Evolutionary conservation across 2,888 invertebrate genomes (phyloP).

Genomic region (Parnassius apollo): DNA sequence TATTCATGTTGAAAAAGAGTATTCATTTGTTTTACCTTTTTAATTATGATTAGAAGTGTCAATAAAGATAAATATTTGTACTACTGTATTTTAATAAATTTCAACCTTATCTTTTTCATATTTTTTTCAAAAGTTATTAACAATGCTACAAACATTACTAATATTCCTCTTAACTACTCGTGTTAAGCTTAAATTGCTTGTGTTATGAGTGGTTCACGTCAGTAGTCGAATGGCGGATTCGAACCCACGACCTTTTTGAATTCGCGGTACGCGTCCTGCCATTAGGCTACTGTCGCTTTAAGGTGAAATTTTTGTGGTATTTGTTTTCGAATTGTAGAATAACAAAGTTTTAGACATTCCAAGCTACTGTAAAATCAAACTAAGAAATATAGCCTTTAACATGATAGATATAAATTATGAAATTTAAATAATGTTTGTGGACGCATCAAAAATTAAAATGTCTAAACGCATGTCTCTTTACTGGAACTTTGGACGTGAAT

Average conservation of each 20-base stretch:
- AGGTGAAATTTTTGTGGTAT: constrained; percentile 1
- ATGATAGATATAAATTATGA: neutral
- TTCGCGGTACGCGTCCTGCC: too few relatives aligned
- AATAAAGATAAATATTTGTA: constrained; percentile 14
- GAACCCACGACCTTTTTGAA: too few relatives aligned
- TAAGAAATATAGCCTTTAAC: constrained; percentile 10
- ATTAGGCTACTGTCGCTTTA: too few relatives aligned
- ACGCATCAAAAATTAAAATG: constrained; percentile 16
- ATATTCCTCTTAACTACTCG: too few relatives aligned
- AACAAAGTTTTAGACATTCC: constrained; percentile 3
- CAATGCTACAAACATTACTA: too few relatives aligned
- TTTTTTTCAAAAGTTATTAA: too few relatives aligned
- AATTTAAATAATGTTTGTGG: neutral
- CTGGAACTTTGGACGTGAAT: constrained; percentile 6
- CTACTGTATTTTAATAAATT: neutral
- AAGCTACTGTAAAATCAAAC: neutral
- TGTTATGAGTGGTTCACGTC: too few relatives aligned
- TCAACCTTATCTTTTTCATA: neutral
- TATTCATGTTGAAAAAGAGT: neutral
- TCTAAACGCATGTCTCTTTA: constrained; percentile 22
- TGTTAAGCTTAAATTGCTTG: too few relatives aligned
- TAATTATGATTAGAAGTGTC: constrained; percentile 13
- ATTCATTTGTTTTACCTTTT: neutral
- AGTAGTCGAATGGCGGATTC: too few relatives aligned
- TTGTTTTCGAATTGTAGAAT: neutral